A percentile compares a stretch with the other conserved stretches of the same genome.
These are phyloP conservation scores for Phrynocephalus vlangalii DNA, from an alignment of 2,797 vertebrate species.

Conservation along the genomic window DNA sequence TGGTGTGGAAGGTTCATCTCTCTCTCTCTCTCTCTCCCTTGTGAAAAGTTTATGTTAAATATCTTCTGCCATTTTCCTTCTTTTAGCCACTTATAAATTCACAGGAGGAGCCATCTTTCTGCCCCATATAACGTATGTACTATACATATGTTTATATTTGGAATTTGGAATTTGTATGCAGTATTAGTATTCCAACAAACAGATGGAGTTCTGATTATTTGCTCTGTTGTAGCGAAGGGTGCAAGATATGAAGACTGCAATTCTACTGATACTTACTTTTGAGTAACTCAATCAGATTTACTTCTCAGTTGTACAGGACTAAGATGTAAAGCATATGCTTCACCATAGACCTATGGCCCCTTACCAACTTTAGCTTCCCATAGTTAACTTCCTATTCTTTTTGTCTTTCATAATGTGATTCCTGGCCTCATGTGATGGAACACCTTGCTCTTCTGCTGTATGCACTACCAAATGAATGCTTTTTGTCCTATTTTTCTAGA, in stretches of 20 bases:
- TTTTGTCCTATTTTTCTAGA: neutral
- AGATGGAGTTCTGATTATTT: neutral
- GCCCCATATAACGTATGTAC: neutral
- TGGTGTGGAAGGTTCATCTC: too few species aligned
- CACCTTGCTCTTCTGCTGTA: neutral
- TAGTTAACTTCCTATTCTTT: neutral
- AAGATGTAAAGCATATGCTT: neutral
- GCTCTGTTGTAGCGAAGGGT: neutral
- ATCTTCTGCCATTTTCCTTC: neutral
- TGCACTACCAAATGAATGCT: neutral
- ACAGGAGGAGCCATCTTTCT: neutral
- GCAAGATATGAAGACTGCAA: neutral
- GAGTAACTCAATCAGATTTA: neutral
- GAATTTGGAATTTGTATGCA: too few species aligned
- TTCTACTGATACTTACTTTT: neutral
- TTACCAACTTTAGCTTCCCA: neutral
- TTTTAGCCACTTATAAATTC: neutral
- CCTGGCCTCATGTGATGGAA: neutral
- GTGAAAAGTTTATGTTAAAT: neutral
- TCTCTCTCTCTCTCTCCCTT: neutral
- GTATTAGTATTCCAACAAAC: too few species aligned
- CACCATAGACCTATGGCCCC: neutral
- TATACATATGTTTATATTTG: too few species aligned
- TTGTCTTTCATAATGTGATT: neutral
- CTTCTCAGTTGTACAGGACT: neutral